Conservation (phyloP, 2,797 vertebrate genomes). For the Trachurus trachurus region DNA sequence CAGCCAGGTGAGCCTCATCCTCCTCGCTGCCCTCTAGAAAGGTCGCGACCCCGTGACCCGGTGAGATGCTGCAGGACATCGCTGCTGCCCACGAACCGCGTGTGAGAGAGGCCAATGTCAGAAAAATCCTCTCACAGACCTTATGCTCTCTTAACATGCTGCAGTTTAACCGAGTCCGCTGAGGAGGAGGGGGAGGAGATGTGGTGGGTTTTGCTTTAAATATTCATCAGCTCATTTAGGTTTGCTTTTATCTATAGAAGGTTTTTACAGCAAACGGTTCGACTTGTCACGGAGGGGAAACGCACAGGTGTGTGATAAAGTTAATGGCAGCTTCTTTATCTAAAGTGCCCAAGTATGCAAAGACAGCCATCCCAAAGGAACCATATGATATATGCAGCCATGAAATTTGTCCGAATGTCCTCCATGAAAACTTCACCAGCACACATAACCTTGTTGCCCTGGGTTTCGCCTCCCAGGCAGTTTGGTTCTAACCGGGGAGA, state of each 20-base stretch:
- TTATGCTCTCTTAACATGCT: not conserved
- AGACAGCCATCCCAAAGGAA: not conserved
- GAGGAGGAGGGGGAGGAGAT: too few species aligned
- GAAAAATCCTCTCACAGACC: not conserved
- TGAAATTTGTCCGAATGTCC: not conserved
- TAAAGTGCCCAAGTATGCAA: not conserved
- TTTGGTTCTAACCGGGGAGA: not conserved
- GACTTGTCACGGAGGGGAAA: not conserved
- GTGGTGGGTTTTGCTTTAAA: not conserved
- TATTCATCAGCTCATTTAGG: not conserved
- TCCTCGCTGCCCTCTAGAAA: slow-evolving; percentile 48
- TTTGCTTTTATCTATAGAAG: not conserved
- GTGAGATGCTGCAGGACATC: slow-evolving; percentile 36
- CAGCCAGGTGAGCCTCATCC: slow-evolving; percentile 29
- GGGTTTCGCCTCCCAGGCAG: not conserved
- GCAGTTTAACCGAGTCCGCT: not conserved
- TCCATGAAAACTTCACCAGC: not conserved
- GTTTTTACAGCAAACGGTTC: not conserved
- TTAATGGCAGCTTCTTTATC: not conserved
- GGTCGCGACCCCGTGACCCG: slow-evolving; percentile 49
- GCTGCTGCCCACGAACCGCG: slow-evolving; percentile 4
- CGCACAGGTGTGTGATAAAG: not conserved
- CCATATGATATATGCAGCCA: not conserved
- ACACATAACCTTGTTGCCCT: not conserved
- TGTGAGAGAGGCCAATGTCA: slow-evolving; percentile 1